A percentile compares a stretch with the other conserved stretches of the same genome.
Conservation (phyloP, 2,888 invertebrate species). For the Orthosia cruda region DNA sequence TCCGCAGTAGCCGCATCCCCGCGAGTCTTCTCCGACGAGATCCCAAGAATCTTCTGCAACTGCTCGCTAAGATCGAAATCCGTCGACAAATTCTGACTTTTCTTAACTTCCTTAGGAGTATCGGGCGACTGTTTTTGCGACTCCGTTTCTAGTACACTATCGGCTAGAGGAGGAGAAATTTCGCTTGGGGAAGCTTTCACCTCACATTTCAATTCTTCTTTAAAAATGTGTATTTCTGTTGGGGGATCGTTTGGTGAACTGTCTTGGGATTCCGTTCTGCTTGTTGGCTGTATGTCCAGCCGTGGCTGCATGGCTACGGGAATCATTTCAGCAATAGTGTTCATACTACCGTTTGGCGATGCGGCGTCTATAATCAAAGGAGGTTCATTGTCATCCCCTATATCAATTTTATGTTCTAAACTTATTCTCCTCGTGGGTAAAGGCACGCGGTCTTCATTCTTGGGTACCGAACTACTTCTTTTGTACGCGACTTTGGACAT, state of each 20-base stretch:
- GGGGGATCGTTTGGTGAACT: slow-evolving; percentile 88
- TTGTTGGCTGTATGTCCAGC: slow-evolving; percentile 82
- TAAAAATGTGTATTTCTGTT: slow-evolving; percentile 87
- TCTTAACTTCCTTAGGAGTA: slow-evolving; percentile 88
- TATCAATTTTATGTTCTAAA: slow-evolving; percentile 90
- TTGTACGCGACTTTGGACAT: slow-evolving; percentile 87
- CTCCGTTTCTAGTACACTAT: slow-evolving; percentile 79
- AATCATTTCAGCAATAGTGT: slow-evolving; percentile 88
- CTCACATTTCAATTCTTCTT: slow-evolving; percentile 82
- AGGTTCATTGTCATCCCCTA: slow-evolving; percentile 89
- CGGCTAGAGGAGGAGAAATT: slow-evolving; percentile 87
- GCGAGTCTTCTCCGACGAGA: slow-evolving; percentile 88
- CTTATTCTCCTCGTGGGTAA: slow-evolving; percentile 86
- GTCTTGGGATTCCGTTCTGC: slow-evolving; percentile 85
- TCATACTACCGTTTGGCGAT: slow-evolving; percentile 88
- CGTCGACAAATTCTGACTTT: slow-evolving; percentile 89
- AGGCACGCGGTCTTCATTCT: slow-evolving; percentile 83
- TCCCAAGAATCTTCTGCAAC: slow-evolving; percentile 89
- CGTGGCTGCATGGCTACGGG: slow-evolving; percentile 86
- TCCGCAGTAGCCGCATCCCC: slow-evolving; percentile 79
- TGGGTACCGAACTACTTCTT: slow-evolving; percentile 88
- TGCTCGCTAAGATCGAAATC: slow-evolving; percentile 90
- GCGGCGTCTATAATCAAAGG: slow-evolving; percentile 88
- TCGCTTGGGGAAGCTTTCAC: slow-evolving; percentile 88
- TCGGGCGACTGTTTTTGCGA: slow-evolving; percentile 88